Percentiles rank a stretch among this genome's conserved stretches.
phyloP scores from a whole-genome alignment of 2,113 vertebrate genomes.

The Promerops cafer region DNA sequence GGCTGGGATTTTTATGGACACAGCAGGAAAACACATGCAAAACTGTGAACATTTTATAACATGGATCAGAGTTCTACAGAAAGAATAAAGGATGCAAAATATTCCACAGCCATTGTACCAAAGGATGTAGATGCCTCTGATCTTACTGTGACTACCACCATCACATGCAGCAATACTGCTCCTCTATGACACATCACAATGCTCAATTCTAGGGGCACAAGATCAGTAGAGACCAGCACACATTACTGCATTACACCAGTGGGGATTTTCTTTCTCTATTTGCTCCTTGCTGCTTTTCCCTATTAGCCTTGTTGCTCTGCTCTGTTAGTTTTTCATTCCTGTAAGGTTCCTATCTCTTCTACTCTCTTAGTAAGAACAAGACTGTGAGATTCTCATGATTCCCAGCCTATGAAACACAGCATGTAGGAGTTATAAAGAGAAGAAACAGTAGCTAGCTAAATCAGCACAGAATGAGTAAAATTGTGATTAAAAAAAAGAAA shows the following conservation, averaged over 20 bases:
- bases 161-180: background rate
- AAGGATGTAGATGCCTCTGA: background rate
- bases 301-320: background rate
- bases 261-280: background rate
- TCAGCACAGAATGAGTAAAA: background rate
- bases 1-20: background rate
- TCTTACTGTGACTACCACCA: background rate
- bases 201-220: background rate
- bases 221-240: background rate
- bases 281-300: background rate
- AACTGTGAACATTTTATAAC: background rate
- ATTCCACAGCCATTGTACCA: background rate
- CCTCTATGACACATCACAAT: background rate
- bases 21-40: background rate
- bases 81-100: background rate
- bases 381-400: background rate
- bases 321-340: background rate
- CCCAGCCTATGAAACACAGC: background rate
- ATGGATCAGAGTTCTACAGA: background rate
- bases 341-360: background rate
- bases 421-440: background rate
- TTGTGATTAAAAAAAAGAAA: background rate
- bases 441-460: background rate
- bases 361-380: background rate
- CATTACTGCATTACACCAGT: background rate